A percentile compares a stretch with the other conserved stretches of the same genome.
Evolutionary conservation across 1,140 invertebrate genomes (phyloP).

Genomic region (Trichonephila clavata): DNA sequence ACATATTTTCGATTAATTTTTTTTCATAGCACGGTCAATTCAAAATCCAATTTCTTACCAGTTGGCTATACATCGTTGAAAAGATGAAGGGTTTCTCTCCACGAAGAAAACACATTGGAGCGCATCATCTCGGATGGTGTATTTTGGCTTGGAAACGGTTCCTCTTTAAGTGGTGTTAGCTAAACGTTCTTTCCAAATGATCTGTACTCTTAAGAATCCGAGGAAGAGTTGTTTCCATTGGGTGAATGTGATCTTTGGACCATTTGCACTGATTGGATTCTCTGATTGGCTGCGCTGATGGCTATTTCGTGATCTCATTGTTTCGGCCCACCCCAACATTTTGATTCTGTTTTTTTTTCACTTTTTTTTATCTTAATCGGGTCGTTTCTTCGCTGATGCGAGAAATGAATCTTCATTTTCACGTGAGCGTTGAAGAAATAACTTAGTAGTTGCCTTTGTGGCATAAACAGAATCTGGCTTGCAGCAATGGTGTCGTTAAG

Average conservation of each 20-base stretch:
- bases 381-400: conserved; percentile 54
- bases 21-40: background rate
- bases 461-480: background rate
- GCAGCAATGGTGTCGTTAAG: background rate
- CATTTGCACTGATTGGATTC: conserved; percentile 76
- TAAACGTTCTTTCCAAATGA: conserved; percentile 74
- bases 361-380: conserved; percentile 45
- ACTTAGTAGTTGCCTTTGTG: conserved; percentile 24
- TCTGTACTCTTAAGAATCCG: conserved; percentile 68
- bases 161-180: conserved; percentile 73
- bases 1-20: too few species aligned
- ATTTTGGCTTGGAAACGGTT: conserved; percentile 49
- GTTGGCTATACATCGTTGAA: background rate
- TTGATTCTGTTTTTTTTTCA: conserved; percentile 19
- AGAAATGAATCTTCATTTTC: conserved; percentile 73
- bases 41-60: background rate
- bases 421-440: conserved; percentile 28
- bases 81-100: background rate
- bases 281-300: conserved; percentile 70
- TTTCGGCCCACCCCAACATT: conserved; percentile 25
- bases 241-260: conserved; percentile 69
- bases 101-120: conserved; percentile 17
- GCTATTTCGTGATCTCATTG: conserved; percentile 74
- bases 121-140: conserved; percentile 48
- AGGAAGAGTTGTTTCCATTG: conserved; percentile 67